phyloP scores from a whole-genome alignment of 2,888 invertebrate species.

The Isotomurus palustris region DNA sequence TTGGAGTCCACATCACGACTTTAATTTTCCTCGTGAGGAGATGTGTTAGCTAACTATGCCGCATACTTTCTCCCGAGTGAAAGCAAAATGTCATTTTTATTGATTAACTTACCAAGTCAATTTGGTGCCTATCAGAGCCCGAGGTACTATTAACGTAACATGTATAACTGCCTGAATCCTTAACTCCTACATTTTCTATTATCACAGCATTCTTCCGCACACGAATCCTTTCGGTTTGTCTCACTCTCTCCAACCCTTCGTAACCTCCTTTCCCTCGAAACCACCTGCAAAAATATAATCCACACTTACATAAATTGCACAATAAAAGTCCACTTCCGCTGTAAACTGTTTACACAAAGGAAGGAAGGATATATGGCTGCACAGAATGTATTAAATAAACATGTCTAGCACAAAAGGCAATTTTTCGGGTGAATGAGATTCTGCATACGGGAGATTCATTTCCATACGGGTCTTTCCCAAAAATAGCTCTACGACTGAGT shows the following conservation, averaged over 20 bases:
- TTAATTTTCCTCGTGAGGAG: too few species aligned
- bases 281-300: constrained; percentile 57
- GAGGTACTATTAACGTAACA: constrained; percentile 49
- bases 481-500: too few species aligned
- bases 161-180: constrained; percentile 48
- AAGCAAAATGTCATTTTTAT: too few species aligned
- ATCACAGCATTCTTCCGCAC: constrained; percentile 51
- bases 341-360: neutral
- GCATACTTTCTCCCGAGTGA: too few species aligned
- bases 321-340: neutral
- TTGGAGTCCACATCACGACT: too few species aligned
- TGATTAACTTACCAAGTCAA: constrained; percentile 31
- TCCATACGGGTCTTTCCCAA: too few species aligned
- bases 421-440: too few species aligned
- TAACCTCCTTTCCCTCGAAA: constrained; percentile 66
- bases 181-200: constrained; percentile 47
- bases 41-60: too few species aligned
- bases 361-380: too few species aligned
- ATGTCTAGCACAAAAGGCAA: too few species aligned
- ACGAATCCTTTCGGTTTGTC: constrained; percentile 44
- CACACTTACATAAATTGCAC: neutral
- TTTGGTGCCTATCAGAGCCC: constrained; percentile 46
- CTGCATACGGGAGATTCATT: too few species aligned
- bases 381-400: too few species aligned
- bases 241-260: constrained; percentile 55